phyloP scores from a whole-genome alignment of 2,888 invertebrate genomes.

The Epinotia brunnichana region DNA sequence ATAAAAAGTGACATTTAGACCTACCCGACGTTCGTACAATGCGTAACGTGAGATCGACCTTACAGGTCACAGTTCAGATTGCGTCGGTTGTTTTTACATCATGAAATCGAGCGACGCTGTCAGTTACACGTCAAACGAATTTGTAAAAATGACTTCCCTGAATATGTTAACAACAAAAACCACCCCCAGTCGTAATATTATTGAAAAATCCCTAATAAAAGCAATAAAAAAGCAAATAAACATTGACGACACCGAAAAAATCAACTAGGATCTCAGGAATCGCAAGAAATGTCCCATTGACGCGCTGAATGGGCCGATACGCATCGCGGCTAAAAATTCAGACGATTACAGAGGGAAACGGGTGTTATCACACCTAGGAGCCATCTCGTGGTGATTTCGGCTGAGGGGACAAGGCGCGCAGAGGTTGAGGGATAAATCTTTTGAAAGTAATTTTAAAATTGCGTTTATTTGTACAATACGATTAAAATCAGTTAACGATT shows the following conservation, averaged over 20 bases:
- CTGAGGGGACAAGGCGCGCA: constrained; percentile 50
- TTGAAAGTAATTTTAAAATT: constrained; percentile 16
- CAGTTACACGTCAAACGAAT: neutral
- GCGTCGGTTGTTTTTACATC: neutral
- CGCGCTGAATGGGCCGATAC: constrained; percentile 57
- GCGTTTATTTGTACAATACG: too few species aligned
- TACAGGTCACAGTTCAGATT: too few species aligned
- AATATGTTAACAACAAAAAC: constrained; percentile 3
- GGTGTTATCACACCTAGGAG: constrained; percentile 67
- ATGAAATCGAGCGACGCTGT: neutral
- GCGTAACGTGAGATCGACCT: too few species aligned
- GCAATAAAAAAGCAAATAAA: constrained; percentile 38
- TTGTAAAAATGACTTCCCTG: neutral
- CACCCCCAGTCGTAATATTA: constrained; percentile 22
- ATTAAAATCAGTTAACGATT: too few species aligned
- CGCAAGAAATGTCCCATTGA: constrained; percentile 52
- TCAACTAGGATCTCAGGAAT: constrained; percentile 48
- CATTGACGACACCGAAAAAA: constrained; percentile 39
- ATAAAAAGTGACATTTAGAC: too few species aligned
- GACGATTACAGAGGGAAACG: constrained; percentile 72
- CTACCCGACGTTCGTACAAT: too few species aligned
- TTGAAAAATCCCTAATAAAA: constrained; percentile 30
- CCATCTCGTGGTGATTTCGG: constrained; percentile 46
- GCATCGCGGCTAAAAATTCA: constrained; percentile 71
- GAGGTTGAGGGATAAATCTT: constrained; percentile 24